Evolutionary conservation across 2,113 vertebrate species (phyloP), one percentile per base, ranked within the genome.

Genomic region (Gorsachius goisagi): DNA sequence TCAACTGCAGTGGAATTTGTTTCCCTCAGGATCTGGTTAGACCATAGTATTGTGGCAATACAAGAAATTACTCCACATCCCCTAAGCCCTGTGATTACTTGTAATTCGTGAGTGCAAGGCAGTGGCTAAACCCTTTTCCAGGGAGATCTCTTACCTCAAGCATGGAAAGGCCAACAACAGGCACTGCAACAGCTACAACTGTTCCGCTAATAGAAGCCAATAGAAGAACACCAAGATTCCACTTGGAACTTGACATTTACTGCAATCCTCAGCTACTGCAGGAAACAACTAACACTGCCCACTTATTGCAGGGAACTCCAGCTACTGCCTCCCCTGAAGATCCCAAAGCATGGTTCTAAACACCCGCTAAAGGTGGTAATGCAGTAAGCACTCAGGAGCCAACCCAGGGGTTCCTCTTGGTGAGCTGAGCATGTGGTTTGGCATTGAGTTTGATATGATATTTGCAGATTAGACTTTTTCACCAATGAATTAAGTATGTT

Each of bases 301-400:
- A 15, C 30, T 59, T 37, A 53, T 23, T 86, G 50, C 68, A 66
- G 47, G 11, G 9, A 71, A 55, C 12, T 62, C 21, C 33, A 91
- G 33, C 24, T 68, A 33, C 45, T 28, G 6, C 5, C 16, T 72
- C 24, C 37, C 56, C 59, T 75, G 35, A 75, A 71, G 60, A 44
- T 59, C 9, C 32, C 15, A 3, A 88, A 89, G 33, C 44, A 35
- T 2, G 2, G 59, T 56, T 35, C 59, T 68, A 64, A 68, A 52
- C 20, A 66, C 24, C 39, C 2, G 1, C 83, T 74, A 68, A 68
- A 67, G 32, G 17, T 50, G 0, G 0, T 47, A 19, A 33, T 4
- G 6, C 15, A n/a, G 18, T 52, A 39, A 32, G 21, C 11, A 18
- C 39, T 64, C 23, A 49, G 0, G 4, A 58, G 20, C 4, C 4